These are phyloP conservation scores for Hyaena hyaena DNA, from an alignment of 2,113 vertebrate species.

Conservation along the genomic window DNA sequence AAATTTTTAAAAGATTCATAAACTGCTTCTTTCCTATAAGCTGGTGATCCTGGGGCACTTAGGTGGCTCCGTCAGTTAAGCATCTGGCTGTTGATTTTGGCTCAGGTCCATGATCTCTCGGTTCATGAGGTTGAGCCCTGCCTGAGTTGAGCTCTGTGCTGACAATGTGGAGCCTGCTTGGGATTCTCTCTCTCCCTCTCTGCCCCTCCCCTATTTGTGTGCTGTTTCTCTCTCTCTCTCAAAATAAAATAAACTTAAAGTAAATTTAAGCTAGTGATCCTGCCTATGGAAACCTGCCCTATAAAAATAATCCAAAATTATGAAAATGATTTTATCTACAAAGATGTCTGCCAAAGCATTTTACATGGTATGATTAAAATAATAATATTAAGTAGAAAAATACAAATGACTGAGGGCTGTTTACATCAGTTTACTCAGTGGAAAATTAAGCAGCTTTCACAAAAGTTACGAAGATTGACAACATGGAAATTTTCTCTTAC, in stretches of 20 bases:
- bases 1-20: neutral
- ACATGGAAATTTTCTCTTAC: neutral
- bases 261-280: neutral
- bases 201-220: no score
- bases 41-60: neutral
- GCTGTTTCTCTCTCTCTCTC: no score
- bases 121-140: no score
- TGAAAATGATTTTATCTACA: neutral
- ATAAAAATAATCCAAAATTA: slow-evolving; percentile 22
- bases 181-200: no score
- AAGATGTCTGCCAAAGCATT: neutral
- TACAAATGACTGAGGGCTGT: neutral
- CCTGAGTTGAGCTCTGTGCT: no score
- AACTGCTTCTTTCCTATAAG: neutral
- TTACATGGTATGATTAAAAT: neutral
- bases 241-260: no score
- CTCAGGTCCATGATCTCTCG: no score
- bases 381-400: neutral
- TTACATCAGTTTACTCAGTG: neutral
- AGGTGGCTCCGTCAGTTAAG: no score
- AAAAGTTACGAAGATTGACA: neutral
- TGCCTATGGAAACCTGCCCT: neutral
- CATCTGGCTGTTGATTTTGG: no score
- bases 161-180: no score
- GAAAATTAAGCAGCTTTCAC: neutral